These are phyloP conservation scores for Vipera ursinii DNA, from an alignment of 2,797 vertebrate genomes.

Conservation along the genomic window DNA sequence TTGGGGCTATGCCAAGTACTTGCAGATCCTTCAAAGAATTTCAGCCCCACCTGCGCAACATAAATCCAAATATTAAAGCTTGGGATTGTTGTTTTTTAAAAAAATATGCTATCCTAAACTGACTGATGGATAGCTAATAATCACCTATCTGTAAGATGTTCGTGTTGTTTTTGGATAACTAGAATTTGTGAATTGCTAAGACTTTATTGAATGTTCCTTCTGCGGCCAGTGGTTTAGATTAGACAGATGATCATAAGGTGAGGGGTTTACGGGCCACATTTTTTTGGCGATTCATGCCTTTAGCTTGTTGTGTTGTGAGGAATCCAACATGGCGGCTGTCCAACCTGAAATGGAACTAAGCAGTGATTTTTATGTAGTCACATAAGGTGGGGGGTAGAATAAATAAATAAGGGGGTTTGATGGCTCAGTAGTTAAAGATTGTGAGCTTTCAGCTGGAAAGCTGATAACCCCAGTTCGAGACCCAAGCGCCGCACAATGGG, in stretches of 20 bases:
- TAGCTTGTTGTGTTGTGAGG: not conserved
- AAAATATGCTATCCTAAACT: not conserved
- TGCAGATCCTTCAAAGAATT: not conserved
- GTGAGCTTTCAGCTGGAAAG: not conserved
- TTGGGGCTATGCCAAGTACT: not conserved
- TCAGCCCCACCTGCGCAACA: not conserved
- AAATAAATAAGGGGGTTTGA: not conserved
- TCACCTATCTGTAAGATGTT: not conserved
- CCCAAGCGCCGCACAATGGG: rapidly evolving
- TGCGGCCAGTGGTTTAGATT: not conserved
- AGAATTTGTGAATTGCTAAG: not conserved
- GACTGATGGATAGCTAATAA: not conserved
- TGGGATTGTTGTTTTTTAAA: not conserved
- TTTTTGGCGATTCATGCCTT: not conserved
- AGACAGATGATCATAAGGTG: too few relatives aligned
- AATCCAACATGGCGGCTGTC: not conserved
- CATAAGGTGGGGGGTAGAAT: not conserved
- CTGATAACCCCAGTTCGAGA: not conserved
- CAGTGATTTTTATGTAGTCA: not conserved
- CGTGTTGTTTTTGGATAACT: not conserved
- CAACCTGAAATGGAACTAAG: not conserved
- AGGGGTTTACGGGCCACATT: not conserved
- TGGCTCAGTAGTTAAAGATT: not conserved
- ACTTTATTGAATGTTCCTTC: not conserved
- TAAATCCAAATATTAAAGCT: not conserved